A percentile compares a stretch with the other conserved stretches of the same genome.
These are phyloP conservation scores for Endomychus coccineus DNA, from an alignment of 2,888 invertebrate genomes.

Conservation along the genomic window DNA sequence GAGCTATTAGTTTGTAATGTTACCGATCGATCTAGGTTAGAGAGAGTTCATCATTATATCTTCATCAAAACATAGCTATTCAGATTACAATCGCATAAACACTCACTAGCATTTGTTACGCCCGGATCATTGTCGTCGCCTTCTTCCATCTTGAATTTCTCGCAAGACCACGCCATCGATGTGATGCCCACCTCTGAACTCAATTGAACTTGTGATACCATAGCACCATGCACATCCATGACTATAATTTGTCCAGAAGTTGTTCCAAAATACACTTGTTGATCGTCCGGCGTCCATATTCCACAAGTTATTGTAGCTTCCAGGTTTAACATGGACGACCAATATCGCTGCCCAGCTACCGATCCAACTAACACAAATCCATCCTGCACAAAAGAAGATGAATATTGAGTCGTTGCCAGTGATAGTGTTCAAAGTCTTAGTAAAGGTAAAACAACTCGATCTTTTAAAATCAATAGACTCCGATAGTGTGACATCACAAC, in stretches of 20 bases:
- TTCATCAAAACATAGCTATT: no score
- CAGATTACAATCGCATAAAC: no score
- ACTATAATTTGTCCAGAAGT: conserved; percentile 91
- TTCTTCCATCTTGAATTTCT: conserved; percentile 97
- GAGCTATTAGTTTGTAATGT: no score
- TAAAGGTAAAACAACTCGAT: no score
- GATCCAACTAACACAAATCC: conserved; percentile 97
- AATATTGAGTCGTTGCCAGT: background rate
- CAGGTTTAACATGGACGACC: conserved; percentile 95
- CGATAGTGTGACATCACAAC: no score
- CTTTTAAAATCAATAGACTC: no score
- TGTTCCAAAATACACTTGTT: conserved; percentile 94
- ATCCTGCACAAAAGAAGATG: conserved; percentile 53
- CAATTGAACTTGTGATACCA: conserved; percentile 90
- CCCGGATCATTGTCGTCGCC: conserved; percentile 65
- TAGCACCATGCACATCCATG: conserved; percentile 94
- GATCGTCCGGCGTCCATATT: conserved; percentile 96
- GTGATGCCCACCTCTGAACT: conserved; percentile 80
- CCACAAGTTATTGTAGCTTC: conserved; percentile 93
- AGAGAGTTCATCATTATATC: no score
- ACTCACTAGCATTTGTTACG: conserved; percentile 46
- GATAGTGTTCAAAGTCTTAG: no score
- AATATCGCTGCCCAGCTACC: conserved; percentile 94
- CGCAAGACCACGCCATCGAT: conserved; percentile 94
- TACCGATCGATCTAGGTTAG: no score